A percentile compares a stretch with the other conserved stretches of the same genome.
Conservation (phyloP, 2,797 vertebrate species). For the Coregonus ussuriensis region DNA sequence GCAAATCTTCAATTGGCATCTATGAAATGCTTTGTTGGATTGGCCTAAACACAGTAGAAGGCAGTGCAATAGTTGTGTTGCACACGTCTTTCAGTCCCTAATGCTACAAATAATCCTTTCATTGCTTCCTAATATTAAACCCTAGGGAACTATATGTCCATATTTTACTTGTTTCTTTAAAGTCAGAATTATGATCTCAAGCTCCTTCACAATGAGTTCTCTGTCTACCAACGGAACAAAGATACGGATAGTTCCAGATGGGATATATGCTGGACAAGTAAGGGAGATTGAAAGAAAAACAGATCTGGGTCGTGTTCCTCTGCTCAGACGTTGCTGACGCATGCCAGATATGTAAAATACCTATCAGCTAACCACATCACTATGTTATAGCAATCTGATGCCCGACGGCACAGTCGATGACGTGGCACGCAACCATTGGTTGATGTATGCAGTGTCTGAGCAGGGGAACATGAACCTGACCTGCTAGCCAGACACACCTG, state of each 20-base stretch:
- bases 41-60: conserved; percentile 69
- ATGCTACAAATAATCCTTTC: conserved; percentile 77
- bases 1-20: conserved; percentile 77
- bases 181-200: conserved; percentile 56
- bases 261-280: conserved; percentile 58
- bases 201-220: conserved; percentile 53
- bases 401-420: too few species aligned
- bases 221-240: conserved; percentile 26
- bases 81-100: conserved; percentile 63
- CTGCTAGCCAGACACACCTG: conserved; percentile 56
- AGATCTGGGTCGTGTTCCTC: not conserved
- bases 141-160: conserved; percentile 55
- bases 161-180: conserved; percentile 53
- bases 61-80: conserved; percentile 80
- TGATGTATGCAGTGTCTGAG: too few species aligned
- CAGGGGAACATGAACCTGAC: not conserved
- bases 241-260: conserved; percentile 51
- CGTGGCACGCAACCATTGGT: too few species aligned
- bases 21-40: conserved; percentile 72
- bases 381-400: too few species aligned
- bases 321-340: too few species aligned
- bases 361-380: too few species aligned
- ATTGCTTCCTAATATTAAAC: conserved; percentile 66
- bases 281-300: conserved; percentile 53
- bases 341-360: too few species aligned